These are phyloP conservation scores for Notarius quadriscutis DNA, from an alignment of 2,113 vertebrate genomes.

Conservation along the genomic window DNA sequence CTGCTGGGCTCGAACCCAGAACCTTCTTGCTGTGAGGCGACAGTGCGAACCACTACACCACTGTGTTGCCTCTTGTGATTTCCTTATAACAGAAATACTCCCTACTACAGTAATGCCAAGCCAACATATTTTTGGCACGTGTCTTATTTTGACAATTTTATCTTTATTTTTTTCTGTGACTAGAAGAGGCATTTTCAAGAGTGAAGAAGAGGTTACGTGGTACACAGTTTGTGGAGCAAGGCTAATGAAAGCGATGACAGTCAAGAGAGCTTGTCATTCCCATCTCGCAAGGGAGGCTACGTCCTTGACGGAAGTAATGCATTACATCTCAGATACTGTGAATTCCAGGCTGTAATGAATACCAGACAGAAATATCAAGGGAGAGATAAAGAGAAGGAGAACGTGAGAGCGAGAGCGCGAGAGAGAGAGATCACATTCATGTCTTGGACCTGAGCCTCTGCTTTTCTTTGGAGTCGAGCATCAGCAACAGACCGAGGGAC, in stretches of 20 bases:
- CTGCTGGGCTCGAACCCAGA: no score
- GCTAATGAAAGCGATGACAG: slow-evolving; percentile 26
- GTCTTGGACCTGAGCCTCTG: not conserved
- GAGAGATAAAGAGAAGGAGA: not conserved
- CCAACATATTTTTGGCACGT: not conserved
- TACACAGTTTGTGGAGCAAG: not conserved
- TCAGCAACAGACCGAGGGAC: not conserved
- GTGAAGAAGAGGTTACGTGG: not conserved
- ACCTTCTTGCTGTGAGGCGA: no score
- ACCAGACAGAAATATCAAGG: slow-evolving; percentile 30
- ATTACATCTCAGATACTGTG: slow-evolving; percentile 21
- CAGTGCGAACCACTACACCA: no score
- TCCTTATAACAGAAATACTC: not conserved
- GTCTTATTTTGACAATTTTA: slow-evolving; percentile 8
- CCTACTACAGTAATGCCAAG: not conserved
- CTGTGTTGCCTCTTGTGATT: no score
- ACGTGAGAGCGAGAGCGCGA: not conserved
- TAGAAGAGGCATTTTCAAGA: not conserved
- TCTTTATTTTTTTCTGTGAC: not conserved
- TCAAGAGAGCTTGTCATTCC: not conserved
- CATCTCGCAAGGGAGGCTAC: slow-evolving; percentile 7
- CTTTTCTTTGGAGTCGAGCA: slow-evolving; percentile 17
- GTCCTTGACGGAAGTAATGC: slow-evolving; percentile 18
- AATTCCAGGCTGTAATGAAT: slow-evolving; percentile 34
- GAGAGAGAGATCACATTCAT: not conserved